These are phyloP conservation scores for Germaria angustata DNA, from an alignment of 2,888 invertebrate genomes.

Conservation along the genomic window DNA sequence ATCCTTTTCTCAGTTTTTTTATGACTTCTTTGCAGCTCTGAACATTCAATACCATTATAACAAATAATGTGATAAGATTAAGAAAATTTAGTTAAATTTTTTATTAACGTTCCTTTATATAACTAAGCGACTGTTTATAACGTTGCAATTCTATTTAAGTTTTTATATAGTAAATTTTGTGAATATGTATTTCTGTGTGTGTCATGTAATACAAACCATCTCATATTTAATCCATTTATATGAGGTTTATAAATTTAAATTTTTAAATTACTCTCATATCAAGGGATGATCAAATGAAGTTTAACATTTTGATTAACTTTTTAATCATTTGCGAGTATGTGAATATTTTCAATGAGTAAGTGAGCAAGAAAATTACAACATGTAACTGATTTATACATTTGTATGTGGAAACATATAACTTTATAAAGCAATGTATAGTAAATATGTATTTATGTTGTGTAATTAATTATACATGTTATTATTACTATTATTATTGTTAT, in stretches of 20 bases:
- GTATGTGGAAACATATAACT: not conserved
- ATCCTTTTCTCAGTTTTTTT: no score
- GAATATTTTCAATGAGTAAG: not conserved
- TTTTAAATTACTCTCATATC: conserved; percentile 50
- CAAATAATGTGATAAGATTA: no score
- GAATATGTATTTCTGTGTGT: conserved; percentile 3
- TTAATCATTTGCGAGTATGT: conserved; percentile 27
- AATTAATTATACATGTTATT: not conserved
- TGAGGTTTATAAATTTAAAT: conserved; percentile 35
- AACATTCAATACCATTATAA: no score
- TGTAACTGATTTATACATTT: not conserved
- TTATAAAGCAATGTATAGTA: not conserved
- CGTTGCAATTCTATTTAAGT: not conserved
- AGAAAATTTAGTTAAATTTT: no score
- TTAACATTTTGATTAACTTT: conserved; percentile 59
- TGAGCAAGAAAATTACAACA: not conserved
- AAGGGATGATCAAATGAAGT: conserved; percentile 53
- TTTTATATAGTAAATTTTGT: not conserved
- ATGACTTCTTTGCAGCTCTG: no score
- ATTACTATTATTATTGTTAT: no score
- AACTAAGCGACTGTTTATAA: not conserved
- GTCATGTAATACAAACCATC: conserved; percentile 31
- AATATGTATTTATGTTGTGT: no score
- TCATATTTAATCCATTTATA: conserved; percentile 23
- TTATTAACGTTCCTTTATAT: not conserved